Evolutionary conservation across 1,140 invertebrate species (phyloP).

Genomic region (Trinorchestia longiramus): DNA sequence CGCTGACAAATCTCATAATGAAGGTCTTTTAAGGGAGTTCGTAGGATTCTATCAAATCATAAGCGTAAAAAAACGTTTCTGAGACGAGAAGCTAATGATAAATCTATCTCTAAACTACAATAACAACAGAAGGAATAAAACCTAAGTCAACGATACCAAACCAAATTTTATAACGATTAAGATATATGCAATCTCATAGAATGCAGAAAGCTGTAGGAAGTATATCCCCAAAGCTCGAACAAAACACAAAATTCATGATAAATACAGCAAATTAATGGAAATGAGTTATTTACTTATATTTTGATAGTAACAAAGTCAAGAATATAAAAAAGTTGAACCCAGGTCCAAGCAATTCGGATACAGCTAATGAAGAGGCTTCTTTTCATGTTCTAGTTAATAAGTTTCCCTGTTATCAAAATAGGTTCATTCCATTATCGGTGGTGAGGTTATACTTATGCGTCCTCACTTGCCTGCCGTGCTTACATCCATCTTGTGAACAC

Average conservation of each 20-base stretch:
- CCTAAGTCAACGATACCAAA: neutral
- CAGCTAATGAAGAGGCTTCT: neutral
- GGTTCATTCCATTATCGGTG: neutral
- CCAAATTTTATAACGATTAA: no score
- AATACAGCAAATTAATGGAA: neutral
- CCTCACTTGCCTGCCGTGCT: neutral
- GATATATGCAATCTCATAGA: no score
- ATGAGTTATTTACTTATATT: neutral
- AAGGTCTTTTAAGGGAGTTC: neutral
- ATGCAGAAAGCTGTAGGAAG: no score
- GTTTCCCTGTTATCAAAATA: neutral
- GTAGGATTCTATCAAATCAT: neutral
- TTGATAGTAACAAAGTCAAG: neutral
- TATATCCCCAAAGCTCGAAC: no score
- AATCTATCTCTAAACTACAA: neutral
- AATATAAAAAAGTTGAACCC: neutral
- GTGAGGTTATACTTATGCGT: neutral
- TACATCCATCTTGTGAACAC: neutral
- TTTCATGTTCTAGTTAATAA: neutral
- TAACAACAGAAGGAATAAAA: neutral
- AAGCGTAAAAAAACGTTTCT: neutral
- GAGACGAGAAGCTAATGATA: neutral
- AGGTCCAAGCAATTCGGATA: neutral
- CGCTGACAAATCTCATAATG: neutral
- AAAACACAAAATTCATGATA: no score